Conservation (phyloP, 30 jellyfish, hydroid and myxozoan genomes). For the Sanderia malayensis region DNA sequence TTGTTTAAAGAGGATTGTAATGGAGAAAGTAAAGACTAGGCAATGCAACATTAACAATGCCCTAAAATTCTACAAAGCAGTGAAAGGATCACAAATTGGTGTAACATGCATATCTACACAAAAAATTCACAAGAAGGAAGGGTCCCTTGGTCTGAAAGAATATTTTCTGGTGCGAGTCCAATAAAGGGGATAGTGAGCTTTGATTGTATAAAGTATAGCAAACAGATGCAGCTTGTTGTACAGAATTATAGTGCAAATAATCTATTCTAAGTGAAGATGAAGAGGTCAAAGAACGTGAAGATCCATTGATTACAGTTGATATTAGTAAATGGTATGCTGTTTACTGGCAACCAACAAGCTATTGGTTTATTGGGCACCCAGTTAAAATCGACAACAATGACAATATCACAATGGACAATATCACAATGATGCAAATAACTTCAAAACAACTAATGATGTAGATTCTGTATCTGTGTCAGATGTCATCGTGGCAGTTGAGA, state of each 20-base stretch:
- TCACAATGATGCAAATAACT: conserved; percentile 33
- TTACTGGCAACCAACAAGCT: conserved; percentile 8
- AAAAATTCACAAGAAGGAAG: not conserved
- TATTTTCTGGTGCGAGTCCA: conserved; percentile 11
- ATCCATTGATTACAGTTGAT: not conserved
- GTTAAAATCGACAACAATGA: conserved; percentile 4
- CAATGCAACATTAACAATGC: conserved; percentile 45
- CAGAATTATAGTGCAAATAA: not conserved
- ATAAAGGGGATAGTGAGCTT: conserved; percentile 32
- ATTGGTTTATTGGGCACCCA: conserved; percentile 28
- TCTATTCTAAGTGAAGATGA: not conserved
- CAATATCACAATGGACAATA: conserved; percentile 4
- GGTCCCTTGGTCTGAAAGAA: not conserved
- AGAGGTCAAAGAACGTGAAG: conserved; percentile 13
- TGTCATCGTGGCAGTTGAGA: conserved; percentile 23
- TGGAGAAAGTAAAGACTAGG: conserved; percentile 30
- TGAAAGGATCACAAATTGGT: conserved; percentile 23
- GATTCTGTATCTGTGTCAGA: conserved; percentile 39
- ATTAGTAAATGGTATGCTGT: conserved; percentile 29
- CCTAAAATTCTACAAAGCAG: conserved; percentile 19
- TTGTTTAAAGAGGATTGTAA: conserved; percentile 25
- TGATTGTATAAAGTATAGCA: conserved; percentile 10
- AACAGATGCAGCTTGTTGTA: conserved; percentile 19
- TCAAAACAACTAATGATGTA: conserved; percentile 13
- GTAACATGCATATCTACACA: conserved; percentile 21